These are phyloP conservation scores for Drosophila maculinotata DNA, from an alignment of 2,888 invertebrate species.

Conservation along the genomic window DNA sequence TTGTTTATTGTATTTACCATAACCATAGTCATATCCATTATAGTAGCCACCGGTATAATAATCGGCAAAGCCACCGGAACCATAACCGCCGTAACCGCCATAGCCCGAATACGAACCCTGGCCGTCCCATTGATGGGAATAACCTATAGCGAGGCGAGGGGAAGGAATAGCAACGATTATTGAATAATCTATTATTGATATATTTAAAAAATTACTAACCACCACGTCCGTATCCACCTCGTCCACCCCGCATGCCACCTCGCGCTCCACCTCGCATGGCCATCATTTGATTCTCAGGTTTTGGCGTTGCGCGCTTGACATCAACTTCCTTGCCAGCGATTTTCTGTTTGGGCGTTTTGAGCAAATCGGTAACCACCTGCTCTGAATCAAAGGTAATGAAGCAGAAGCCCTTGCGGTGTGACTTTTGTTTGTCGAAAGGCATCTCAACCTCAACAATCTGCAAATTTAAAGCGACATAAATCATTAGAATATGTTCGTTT, in stretches of 20 bases:
- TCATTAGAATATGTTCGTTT: not conserved
- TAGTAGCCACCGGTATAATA: conserved; percentile 88
- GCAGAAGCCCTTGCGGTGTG: conserved; percentile 98
- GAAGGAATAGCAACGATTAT: conserved; percentile 11
- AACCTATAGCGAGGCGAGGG: conserved; percentile 68
- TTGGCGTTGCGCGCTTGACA: conserved; percentile 97
- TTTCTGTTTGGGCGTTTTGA: conserved; percentile 96
- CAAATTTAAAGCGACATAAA: conserved; percentile 78
- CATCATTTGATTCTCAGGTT: conserved; percentile 91
- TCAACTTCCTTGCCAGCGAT: conserved; percentile 98
- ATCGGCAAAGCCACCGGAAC: conserved; percentile 89
- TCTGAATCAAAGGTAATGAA: conserved; percentile 99
- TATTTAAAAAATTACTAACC: conserved; percentile 67
- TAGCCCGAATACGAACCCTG: conserved; percentile 89
- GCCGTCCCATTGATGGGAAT: conserved; percentile 85
- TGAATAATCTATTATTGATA: conserved; percentile 7
- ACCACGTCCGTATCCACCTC: conserved; percentile 86
- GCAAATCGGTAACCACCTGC: conserved; percentile 95
- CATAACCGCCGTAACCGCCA: conserved; percentile 89
- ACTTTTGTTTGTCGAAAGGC: conserved; percentile 98
- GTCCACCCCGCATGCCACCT: conserved; percentile 89
- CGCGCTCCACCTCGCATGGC: conserved; percentile 88
- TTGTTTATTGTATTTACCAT: conserved; percentile 85
- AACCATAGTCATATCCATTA: conserved; percentile 90
- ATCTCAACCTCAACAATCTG: conserved; percentile 98